Evolutionary conservation across 2,113 vertebrate species (phyloP).

Genomic region (Platycercus adscitus): DNA sequence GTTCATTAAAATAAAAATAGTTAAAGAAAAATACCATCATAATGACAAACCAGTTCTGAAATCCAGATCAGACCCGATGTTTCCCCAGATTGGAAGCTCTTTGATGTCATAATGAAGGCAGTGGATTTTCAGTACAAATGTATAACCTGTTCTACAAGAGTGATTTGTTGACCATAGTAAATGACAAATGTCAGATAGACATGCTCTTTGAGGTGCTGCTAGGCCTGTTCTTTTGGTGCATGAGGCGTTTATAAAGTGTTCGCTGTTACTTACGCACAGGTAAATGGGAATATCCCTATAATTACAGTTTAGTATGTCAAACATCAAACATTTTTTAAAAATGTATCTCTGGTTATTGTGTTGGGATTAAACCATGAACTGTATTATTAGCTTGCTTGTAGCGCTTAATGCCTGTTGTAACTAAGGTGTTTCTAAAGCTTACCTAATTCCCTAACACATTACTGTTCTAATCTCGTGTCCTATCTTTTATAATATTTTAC

Average conservation of each 20-base stretch:
- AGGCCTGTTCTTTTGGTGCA: background rate
- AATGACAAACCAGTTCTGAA: background rate
- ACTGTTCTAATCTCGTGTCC: background rate
- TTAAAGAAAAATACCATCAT: background rate
- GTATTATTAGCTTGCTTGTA: background rate
- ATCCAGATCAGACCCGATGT: background rate
- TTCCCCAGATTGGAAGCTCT: background rate
- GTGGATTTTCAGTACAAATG: background rate
- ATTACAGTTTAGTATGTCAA: constrained; percentile 31
- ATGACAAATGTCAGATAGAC: constrained; percentile 17
- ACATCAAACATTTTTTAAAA: constrained; percentile 4
- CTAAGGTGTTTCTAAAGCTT: background rate
- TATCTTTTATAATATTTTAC: background rate
- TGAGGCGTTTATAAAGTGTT: background rate
- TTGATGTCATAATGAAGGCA: constrained; percentile 35
- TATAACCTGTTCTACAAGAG: constrained; percentile 42
- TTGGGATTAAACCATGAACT: background rate
- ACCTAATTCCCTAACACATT: background rate
- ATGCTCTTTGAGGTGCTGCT: background rate
- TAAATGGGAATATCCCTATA: constrained; percentile 18
- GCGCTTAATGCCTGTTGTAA: background rate
- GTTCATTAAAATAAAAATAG: background rate
- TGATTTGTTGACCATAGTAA: background rate
- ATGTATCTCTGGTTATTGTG: background rate
- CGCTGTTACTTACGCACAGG: background rate